Percentiles rank a stretch among this genome's conserved stretches.
Conservation (phyloP, 2,888 invertebrate species). For the Chrysolina haemoptera region DNA sequence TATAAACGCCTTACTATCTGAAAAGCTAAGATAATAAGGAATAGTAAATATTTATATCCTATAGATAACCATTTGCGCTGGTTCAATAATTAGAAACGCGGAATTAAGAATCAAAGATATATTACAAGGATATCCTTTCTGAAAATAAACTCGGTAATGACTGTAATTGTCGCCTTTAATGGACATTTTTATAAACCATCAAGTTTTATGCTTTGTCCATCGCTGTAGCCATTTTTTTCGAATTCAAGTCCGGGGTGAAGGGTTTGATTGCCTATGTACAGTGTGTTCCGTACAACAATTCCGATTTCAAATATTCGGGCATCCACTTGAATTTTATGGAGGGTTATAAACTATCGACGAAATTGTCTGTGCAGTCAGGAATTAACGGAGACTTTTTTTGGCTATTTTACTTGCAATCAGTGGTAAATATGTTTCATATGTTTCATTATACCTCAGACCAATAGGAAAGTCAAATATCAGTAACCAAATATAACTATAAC, state of each 20-base stretch:
- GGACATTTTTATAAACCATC: neutral
- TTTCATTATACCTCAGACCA: too few relatives aligned
- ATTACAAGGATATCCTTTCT: constrained; percentile 30
- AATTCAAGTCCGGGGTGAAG: neutral
- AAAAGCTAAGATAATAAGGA: constrained; percentile 30
- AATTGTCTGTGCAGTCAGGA: too few relatives aligned
- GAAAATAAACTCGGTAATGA: constrained; percentile 21
- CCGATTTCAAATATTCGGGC: too few relatives aligned
- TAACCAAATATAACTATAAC: too few relatives aligned
- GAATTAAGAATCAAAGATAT: constrained; percentile 24
- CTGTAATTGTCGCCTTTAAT: constrained; percentile 17
- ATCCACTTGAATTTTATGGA: too few relatives aligned
- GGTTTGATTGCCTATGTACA: neutral
- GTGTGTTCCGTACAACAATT: neutral
- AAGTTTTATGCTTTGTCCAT: neutral
- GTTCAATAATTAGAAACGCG: constrained; percentile 28
- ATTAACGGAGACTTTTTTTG: too few relatives aligned
- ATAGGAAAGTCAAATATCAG: too few relatives aligned
- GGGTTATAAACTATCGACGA: too few relatives aligned
- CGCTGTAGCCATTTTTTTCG: neutral
- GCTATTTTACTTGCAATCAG: too few relatives aligned
- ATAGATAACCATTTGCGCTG: constrained; percentile 34
- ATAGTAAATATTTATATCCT: constrained; percentile 40
- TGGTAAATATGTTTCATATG: too few relatives aligned
- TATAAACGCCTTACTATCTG: constrained; percentile 20